Percentiles rank a stretch among this genome's conserved stretches.
Evolutionary conservation across 2,113 vertebrate genomes (phyloP).

Genomic region (zebrafish (Danio rerio)): GRCz12tu NC_133196.1:43798501-43799000

Average conservation of each 20-base stretch:
- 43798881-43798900: constrained; percentile 97
- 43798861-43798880: constrained; percentile 87
- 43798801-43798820: constrained; percentile 82
- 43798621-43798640: constrained; percentile 93
- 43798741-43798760: constrained; percentile 95
- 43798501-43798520: constrained; percentile 43
- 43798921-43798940: constrained; percentile 83
- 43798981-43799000: constrained; percentile 97
- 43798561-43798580: constrained; percentile 99
- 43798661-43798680: constrained; percentile 83
- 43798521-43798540: constrained; percentile 67
- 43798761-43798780: constrained; percentile 88
- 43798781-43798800: constrained; percentile 75
- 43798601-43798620: constrained; percentile 94
- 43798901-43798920: constrained; percentile 97
- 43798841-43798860: constrained; percentile 61
- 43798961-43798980: constrained; percentile 93
- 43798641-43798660: constrained; percentile 96
- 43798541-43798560: constrained; percentile 97
- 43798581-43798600: constrained; percentile 98
- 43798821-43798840: constrained; percentile 83
- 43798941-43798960: constrained; percentile 93
- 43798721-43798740: constrained; percentile 88
- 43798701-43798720: constrained; percentile 92
- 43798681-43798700: constrained; percentile 88